phyloP scores from a whole-genome alignment of 2,888 invertebrate species.

The Tachina lurida region DNA sequence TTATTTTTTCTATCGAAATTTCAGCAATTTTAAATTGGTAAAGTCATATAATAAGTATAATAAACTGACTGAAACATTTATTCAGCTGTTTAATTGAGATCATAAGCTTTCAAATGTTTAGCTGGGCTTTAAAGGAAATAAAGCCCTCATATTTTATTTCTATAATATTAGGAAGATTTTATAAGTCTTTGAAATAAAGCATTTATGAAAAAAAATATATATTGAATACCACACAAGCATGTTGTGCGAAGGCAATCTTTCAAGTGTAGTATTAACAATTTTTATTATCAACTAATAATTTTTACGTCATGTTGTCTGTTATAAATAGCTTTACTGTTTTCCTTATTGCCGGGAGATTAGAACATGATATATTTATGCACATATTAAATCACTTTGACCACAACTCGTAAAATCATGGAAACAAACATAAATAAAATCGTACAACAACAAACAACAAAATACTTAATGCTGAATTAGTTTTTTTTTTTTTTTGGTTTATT shows the following conservation, averaged over 20 bases:
- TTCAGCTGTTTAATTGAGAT: too few species aligned
- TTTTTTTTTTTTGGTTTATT: neutral
- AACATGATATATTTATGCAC: conserved; percentile 1
- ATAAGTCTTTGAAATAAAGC: too few species aligned
- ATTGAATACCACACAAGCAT: neutral
- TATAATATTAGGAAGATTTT: too few species aligned
- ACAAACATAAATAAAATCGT: neutral
- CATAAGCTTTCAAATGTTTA: too few species aligned
- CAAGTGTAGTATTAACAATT: neutral
- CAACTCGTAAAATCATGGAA: neutral
- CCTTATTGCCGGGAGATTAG: neutral
- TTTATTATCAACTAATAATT: conserved; percentile 6
- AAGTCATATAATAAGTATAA: too few species aligned
- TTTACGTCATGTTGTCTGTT: neutral
- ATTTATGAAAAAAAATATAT: neutral
- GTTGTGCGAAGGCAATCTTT: neutral
- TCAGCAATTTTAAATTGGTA: too few species aligned
- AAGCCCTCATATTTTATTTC: too few species aligned
- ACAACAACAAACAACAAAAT: neutral
- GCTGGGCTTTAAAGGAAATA: too few species aligned
- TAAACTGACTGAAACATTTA: too few species aligned
- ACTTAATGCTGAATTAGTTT: conserved; percentile 26
- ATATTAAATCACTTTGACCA: neutral
- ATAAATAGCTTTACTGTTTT: neutral
- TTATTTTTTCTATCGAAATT: too few species aligned